Evolutionary conservation across 2,888 invertebrate genomes (phyloP).

Genomic region (Aelia acuminata): DNA sequence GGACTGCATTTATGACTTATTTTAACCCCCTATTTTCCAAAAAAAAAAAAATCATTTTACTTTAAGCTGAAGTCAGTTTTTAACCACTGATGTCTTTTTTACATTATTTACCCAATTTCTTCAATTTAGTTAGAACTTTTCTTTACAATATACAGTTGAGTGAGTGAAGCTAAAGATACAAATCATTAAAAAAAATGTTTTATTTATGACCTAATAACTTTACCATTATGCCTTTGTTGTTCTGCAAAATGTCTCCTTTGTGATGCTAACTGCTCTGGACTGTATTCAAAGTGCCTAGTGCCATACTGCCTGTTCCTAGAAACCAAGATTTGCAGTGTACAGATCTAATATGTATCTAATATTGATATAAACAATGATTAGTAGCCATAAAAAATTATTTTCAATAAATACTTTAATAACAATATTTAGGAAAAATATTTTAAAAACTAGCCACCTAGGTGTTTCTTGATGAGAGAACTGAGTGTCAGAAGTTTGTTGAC

Average conservation of each 20-base stretch:
- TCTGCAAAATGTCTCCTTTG: constrained; percentile 55
- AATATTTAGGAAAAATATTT: not conserved
- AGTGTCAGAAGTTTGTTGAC: constrained; percentile 45
- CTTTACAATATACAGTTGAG: too few relatives aligned
- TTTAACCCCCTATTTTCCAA: too few relatives aligned
- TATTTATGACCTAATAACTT: not conserved
- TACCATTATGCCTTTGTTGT: constrained; percentile 57
- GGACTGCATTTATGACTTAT: too few relatives aligned
- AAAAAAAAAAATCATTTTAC: too few relatives aligned
- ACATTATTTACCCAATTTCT: too few relatives aligned
- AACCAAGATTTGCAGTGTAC: not conserved
- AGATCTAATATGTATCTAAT: not conserved
- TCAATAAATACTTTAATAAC: not conserved
- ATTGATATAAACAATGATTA: not conserved
- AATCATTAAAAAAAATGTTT: too few relatives aligned
- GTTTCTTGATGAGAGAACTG: constrained; percentile 44
- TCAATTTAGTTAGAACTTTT: too few relatives aligned
- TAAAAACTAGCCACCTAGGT: constrained; percentile 28
- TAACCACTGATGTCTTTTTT: too few relatives aligned
- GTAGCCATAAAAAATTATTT: not conserved
- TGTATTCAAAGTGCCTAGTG: constrained; percentile 51
- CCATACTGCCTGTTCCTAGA: constrained; percentile 28
- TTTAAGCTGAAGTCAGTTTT: too few relatives aligned
- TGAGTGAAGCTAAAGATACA: too few relatives aligned
- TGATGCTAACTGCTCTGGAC: constrained; percentile 47